Evolutionary conservation across 1,140 invertebrate species (phyloP), one percentile per base, ranked within the genome.

Genomic region (Nasonia giraulti): DNA sequence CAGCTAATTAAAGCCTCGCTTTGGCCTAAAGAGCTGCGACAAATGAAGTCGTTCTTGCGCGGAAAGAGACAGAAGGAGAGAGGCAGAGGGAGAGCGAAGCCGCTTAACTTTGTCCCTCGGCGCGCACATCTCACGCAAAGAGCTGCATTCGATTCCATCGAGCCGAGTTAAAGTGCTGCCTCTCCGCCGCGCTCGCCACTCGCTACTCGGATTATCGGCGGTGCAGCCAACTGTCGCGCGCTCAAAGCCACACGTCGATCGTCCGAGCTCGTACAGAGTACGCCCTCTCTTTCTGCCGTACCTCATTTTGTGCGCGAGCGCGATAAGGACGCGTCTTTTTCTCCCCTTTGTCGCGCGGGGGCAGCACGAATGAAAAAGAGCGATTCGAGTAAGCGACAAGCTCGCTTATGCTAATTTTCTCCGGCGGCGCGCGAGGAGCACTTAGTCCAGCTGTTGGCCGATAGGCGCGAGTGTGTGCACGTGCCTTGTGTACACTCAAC

Each of bases 331-430:
- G 1, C 40, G 20, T 8, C 23, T 66, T 40, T 76, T 76, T 76
- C 17, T 76, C n/a, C 11, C 33, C 75, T 77, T 77, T 31, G 8
- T 50, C 44, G 47, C 14, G 33, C 14, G 33, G 7, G 47, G 75
- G 66, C 62, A 40, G 69, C 73, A 84, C 47, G 47, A 79, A 11
- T 78, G 80, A 44, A 12, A 17, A 66, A 3, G 23, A 31, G 62
- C n/a, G 44, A 47, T 7, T n/a, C 20, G 68, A 55, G 20, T 62
- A 27, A 27, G 27, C 27, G 27, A 27, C 14, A 27, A 71, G 76
- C 40, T 68, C 82, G 81, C 82, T 87, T 86, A 86, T 87, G 83
- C 85, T 86, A 87, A 86, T 87, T 86, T 79, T 50, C 37, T 23
- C 62, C 66, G 71, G 69, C 40, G 23, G 31, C 31, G 62, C 50